A percentile compares a stretch with the other conserved stretches of the same genome.
These are phyloP conservation scores for Callopanchax toddi DNA, from an alignment of 2,113 vertebrate genomes.

Conservation along the genomic window DNA sequence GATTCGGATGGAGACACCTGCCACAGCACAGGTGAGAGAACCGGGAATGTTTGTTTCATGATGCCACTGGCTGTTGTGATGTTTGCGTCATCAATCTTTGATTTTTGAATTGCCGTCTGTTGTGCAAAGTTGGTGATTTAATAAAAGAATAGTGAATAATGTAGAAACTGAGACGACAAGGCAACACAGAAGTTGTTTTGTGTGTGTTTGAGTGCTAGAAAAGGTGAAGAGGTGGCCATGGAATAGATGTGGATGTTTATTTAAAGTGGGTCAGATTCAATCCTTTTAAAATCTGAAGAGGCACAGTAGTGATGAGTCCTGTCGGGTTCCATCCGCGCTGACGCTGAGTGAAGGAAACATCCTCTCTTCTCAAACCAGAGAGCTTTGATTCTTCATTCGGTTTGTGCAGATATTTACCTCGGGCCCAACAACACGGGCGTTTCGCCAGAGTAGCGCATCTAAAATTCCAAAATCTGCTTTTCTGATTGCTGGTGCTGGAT, in stretches of 20 bases:
- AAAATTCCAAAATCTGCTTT: slow-evolving; percentile 21
- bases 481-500: slow-evolving; percentile 43
- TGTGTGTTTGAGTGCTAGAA: neutral
- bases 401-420: slow-evolving; percentile 9
- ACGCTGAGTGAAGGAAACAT: slow-evolving; percentile 34
- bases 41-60: slow-evolving; percentile 15
- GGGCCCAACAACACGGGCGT: slow-evolving; percentile 16
- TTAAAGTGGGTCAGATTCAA: slow-evolving; percentile 40
- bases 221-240: slow-evolving; percentile 9
- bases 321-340: slow-evolving; percentile 46
- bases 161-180: slow-evolving; percentile 2
- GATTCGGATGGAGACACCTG: slow-evolving; percentile 90
- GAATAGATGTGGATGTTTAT: slow-evolving; percentile 39
- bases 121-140: neutral
- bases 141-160: slow-evolving; percentile 12
- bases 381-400: slow-evolving; percentile 21
- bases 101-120: slow-evolving; percentile 4
- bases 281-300: slow-evolving; percentile 50
- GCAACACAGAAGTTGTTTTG: neutral
- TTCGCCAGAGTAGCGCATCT: slow-evolving; percentile 14
- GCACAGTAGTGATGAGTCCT: slow-evolving; percentile 29
- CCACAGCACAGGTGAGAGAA: slow-evolving; percentile 84
- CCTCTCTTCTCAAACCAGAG: slow-evolving; percentile 11
- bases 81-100: neutral
- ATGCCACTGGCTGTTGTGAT: slow-evolving; percentile 2